A percentile compares a stretch with the other conserved stretches of the same genome.
phyloP scores from a whole-genome alignment of 2,888 invertebrate genomes.

The Cephonodes hylas region DNA sequence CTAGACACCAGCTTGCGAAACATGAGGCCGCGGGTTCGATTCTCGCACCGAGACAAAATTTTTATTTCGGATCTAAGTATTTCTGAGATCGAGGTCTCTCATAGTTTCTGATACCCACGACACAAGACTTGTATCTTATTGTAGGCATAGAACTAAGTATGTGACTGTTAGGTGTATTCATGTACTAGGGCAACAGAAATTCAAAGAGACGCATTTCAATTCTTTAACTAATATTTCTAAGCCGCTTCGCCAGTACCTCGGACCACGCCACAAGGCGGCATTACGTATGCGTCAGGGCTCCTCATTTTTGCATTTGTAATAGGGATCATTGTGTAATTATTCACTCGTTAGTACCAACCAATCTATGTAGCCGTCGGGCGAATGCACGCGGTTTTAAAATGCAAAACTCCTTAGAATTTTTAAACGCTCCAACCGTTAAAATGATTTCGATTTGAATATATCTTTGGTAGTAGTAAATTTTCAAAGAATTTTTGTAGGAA shows the following conservation, averaged over 20 bases:
- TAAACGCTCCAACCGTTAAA: neutral
- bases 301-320: constrained; percentile 79
- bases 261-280: constrained; percentile 41
- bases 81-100: too few relatives aligned
- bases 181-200: too few relatives aligned
- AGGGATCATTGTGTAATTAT: constrained; percentile 77
- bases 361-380: constrained; percentile 49
- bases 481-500: too few relatives aligned
- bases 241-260: constrained; percentile 33
- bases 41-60: too few relatives aligned
- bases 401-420: constrained; percentile 9
- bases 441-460: neutral
- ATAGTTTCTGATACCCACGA: too few relatives aligned
- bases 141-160: too few relatives aligned
- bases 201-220: neutral
- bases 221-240: neutral
- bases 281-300: constrained; percentile 71
- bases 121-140: too few relatives aligned
- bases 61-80: too few relatives aligned
- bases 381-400: constrained; percentile 45
- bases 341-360: constrained; percentile 70
- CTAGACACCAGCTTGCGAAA: too few relatives aligned
- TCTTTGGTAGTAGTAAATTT: too few relatives aligned
- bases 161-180: too few relatives aligned
- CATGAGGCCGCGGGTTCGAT: too few relatives aligned